phyloP scores from a whole-genome alignment of 2,888 invertebrate species.

The Synergus gifuensis region DNA sequence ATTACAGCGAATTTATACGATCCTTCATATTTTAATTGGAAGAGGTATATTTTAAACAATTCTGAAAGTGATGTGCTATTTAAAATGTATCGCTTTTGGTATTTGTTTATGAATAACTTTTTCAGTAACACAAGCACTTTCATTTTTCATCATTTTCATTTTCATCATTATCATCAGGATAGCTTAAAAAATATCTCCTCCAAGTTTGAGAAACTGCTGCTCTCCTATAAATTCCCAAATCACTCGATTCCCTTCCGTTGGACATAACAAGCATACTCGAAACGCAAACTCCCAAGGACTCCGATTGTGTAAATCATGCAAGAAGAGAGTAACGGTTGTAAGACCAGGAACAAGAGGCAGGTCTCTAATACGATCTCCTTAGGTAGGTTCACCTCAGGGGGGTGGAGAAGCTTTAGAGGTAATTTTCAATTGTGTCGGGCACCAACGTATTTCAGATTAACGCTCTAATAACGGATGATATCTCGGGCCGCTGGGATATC shows the following conservation, averaged over 20 bases:
- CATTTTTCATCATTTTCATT: too few relatives aligned
- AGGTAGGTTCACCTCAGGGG: slow-evolving; percentile 37
- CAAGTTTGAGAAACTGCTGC: not conserved
- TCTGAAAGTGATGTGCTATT: too few relatives aligned
- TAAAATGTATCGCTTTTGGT: too few relatives aligned
- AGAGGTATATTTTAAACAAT: too few relatives aligned
- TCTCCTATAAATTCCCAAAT: slow-evolving; percentile 19
- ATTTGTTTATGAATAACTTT: too few relatives aligned
- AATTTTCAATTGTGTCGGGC: slow-evolving; percentile 66
- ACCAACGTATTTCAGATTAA: slow-evolving; percentile 70
- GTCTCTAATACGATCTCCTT: slow-evolving; percentile 11
- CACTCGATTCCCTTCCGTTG: slow-evolving; percentile 1
- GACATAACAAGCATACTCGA: slow-evolving; percentile 9
- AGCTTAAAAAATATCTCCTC: too few relatives aligned
- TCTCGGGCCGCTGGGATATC: slow-evolving; percentile 66
- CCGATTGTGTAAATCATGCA: slow-evolving; percentile 33
- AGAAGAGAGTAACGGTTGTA: slow-evolving; percentile 12
- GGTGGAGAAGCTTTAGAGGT: slow-evolving; percentile 55
- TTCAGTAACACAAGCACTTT: too few relatives aligned
- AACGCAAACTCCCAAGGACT: not conserved
- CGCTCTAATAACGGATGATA: slow-evolving; percentile 72
- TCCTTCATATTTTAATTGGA: not conserved
- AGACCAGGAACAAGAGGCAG: slow-evolving; percentile 1
- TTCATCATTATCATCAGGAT: too few relatives aligned
- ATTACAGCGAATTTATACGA: not conserved